Evolutionary conservation across 2,888 invertebrate genomes (phyloP), one percentile per base, ranked within the genome.

Genomic region (Limnephilus marmoratus): DNA sequence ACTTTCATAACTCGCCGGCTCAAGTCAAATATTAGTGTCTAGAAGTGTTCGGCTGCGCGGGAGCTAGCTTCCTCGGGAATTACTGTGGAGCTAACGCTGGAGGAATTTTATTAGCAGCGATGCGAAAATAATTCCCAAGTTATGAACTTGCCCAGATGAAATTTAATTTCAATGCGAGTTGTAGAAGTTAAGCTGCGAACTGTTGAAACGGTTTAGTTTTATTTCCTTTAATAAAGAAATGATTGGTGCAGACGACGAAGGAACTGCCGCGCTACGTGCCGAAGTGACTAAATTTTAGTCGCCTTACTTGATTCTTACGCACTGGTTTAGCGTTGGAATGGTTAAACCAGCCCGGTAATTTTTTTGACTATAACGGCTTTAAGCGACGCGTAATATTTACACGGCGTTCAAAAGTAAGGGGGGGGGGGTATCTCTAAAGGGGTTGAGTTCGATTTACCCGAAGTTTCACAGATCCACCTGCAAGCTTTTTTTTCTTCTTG

Each of bases 91-190:
- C 86, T 86, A n/a, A 45, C 41, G n/a, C 7, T 15, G 29, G 86
- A 86, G 86, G 86, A 86, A 86, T 86, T 45, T 45, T 86, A 45
- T 86, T 86, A 45, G 86, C 45, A 45, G 86, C 83, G 13, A 86
- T 86, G 82, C 31, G 37, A 45, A 86, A 86, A 86, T 41, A 41
- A 49, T 86, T 86, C n/a, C 11, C 29, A 86, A 86, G 41, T 86
- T 86, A 86, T 45, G 49, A 49, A 86, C 15, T 37, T 18, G 29
- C 29, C 82, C 49, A 86, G 29, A 41, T 29, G 86, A 24, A 86
- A 86, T 86, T 86, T 41, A 45, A 45, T 86, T 86, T 86, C 41
- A 24, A 41, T 34, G 34, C 82, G 29, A 82, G 82, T 68, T 68
- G 24, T 68, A 68, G 24, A 68, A 68, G 68, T 68, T 68, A 68